phyloP scores from a whole-genome alignment of 2,113 vertebrate species.

The Petrocephalus microphthalmus region DNA sequence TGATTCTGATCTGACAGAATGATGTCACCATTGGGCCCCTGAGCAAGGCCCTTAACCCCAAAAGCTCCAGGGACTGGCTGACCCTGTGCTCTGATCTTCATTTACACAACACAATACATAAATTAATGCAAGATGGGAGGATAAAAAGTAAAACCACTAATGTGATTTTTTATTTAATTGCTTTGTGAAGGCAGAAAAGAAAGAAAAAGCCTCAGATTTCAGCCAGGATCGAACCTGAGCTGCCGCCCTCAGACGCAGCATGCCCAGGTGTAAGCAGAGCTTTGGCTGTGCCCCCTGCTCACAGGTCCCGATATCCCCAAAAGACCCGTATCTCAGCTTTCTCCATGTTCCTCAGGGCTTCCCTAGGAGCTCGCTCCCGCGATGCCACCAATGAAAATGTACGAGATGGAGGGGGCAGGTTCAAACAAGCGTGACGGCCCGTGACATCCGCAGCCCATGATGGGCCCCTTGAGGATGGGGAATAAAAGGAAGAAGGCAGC shows the following conservation, averaged over 20 bases:
- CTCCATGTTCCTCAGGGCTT: background rate
- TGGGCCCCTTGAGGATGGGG: constrained; percentile 40
- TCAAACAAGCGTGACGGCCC: constrained; percentile 51
- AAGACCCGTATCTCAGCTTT: background rate
- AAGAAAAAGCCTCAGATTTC: background rate
- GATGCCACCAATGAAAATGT: background rate
- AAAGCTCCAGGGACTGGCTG: background rate
- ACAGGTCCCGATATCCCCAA: background rate
- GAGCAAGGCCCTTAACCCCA: background rate
- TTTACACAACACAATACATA: background rate
- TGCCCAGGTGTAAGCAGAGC: background rate
- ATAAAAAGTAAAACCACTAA: background rate
- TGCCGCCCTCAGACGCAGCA: background rate
- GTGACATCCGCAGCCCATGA: constrained; percentile 67
- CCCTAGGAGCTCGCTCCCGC: background rate
- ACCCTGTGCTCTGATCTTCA: background rate
- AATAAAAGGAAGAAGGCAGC: constrained; percentile 31
- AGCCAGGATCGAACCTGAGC: background rate
- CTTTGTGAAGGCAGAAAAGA: background rate
- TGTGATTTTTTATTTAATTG: background rate
- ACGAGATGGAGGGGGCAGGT: constrained; percentile 36
- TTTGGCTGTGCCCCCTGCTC: background rate
- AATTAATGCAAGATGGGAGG: background rate
- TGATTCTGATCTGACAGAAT: background rate
- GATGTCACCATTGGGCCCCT: background rate